A percentile compares a stretch with the other conserved stretches of the same genome.
phyloP scores from a whole-genome alignment of 2,113 vertebrate species.

The Isurus oxyrinchus region DNA sequence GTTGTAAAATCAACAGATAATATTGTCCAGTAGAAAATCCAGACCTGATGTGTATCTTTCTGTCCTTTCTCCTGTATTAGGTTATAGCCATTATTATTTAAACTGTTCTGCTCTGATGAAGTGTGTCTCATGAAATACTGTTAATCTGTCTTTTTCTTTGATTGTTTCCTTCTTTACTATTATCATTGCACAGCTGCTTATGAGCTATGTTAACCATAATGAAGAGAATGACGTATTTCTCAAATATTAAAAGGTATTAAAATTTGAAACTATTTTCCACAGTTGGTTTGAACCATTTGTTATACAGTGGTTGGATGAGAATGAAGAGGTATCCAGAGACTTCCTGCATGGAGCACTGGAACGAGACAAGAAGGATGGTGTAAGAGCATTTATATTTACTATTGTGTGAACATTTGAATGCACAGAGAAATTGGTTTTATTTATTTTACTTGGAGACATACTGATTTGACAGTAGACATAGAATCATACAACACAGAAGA shows the following conservation, averaged over 20 bases:
- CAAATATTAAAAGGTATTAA: not conserved
- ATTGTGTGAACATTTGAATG: not conserved
- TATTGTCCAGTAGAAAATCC: not conserved
- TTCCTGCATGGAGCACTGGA: conserved; percentile 91
- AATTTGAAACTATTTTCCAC: conserved; percentile 33
- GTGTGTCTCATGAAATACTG: not conserved
- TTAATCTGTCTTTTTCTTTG: not conserved
- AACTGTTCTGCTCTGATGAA: not conserved
- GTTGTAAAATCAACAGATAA: not conserved
- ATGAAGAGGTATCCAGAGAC: conserved; percentile 93
- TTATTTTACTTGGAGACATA: not conserved
- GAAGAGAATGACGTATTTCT: not conserved
- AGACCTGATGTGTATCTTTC: not conserved
- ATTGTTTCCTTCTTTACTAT: not conserved
- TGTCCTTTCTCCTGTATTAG: not conserved
- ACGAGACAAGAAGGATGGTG: conserved; percentile 97
- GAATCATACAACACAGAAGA: not conserved
- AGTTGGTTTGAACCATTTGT: conserved; percentile 99
- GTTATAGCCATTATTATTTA: not conserved
- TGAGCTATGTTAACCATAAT: not conserved
- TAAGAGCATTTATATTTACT: conserved; percentile 49
- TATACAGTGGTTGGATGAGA: conserved; percentile 98
- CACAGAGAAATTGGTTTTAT: not conserved
- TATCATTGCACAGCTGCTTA: not conserved
- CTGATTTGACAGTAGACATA: not conserved